Base-by-base conservation (phyloP, 2,888 invertebrate species). In the Oxytorus armatus region DNA sequence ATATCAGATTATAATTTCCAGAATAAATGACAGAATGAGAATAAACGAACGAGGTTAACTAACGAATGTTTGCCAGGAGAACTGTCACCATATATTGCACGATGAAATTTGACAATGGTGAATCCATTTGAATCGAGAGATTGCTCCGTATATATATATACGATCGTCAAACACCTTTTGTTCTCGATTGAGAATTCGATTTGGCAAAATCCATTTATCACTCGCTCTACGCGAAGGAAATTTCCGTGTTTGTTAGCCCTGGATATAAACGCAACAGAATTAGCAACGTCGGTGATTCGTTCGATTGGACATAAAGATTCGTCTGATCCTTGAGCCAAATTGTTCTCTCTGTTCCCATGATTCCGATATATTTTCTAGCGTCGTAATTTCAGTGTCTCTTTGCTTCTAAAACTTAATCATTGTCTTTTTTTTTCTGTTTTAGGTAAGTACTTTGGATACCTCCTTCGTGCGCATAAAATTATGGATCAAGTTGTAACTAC, bases 361-460 rank as follows among this genome's bases (percentile, higher is more conserved):
- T 14, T 29, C 7, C 29, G 55, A 68, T 76, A 7, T 5, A 8
- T 11, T 47, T 47, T 65, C 36, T 18, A 42, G 23, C 16, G 23
- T n/a, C 16, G 21, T 61, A 0, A 39, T 44, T 36, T 44, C 11
- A 39, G 3, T 18, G 3, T 11, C 7, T 42, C 7, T 10, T 23
- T 3, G 8, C 3, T 39, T 39, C 29, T 25, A 1, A 44, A 74
- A 49, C 11, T 44, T 53, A 21, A 73, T 69, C 14, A 57, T 73
- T 42, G 4, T 68, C 33, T 44, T 59, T 44, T 68, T 76, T 68
- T 78, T 3, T 72, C 36, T 80, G 66, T 80, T 80, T 63, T 42
- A 80, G 79, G 79, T 80, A 73, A 80, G 79, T 80, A 80, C 55
- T 36, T 61, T 10, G 59, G 29, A 70, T 51, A 42, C 39, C 21